A percentile compares a stretch with the other conserved stretches of the same genome.
Evolutionary conservation across 1,140 invertebrate species (phyloP).

Genomic region (Drosophila insularis): DNA sequence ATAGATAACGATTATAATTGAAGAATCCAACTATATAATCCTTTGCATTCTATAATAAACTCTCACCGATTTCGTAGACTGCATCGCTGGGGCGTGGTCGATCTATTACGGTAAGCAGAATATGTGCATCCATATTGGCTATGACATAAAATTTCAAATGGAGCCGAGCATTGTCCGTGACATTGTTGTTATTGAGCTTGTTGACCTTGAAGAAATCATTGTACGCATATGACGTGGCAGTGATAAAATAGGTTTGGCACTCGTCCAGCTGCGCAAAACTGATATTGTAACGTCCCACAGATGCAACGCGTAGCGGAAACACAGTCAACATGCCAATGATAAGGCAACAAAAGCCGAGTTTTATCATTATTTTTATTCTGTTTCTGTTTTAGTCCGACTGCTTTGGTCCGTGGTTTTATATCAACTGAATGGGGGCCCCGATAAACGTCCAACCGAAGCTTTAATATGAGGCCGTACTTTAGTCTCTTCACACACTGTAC

Average conservation of each 20-base stretch:
- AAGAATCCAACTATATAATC: neutral
- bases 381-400: neutral
- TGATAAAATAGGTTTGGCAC: constrained; percentile 55
- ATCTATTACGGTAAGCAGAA: constrained; percentile 66
- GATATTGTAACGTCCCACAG: constrained; percentile 61
- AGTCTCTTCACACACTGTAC: too few species aligned
- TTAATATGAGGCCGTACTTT: too few species aligned
- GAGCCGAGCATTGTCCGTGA: constrained; percentile 49
- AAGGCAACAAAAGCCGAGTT: constrained; percentile 13
- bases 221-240: constrained; percentile 59
- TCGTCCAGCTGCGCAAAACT: constrained; percentile 62
- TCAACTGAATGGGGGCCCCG: neutral
- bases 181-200: constrained; percentile 63
- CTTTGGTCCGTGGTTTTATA: neutral
- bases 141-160: constrained; percentile 79
- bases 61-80: constrained; percentile 75
- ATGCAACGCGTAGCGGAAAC: constrained; percentile 33
- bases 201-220: constrained; percentile 62
- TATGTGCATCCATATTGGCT: constrained; percentile 76
- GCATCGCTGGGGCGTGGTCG: constrained; percentile 48
- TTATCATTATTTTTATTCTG: neutral
- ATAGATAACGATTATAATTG: neutral
- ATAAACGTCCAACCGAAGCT: neutral
- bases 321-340: constrained; percentile 9
- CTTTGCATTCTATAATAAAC: neutral